phyloP scores from a whole-genome alignment of 64 coral and sea anemone genomes.

The Exaiptasia diaphana region DNA sequence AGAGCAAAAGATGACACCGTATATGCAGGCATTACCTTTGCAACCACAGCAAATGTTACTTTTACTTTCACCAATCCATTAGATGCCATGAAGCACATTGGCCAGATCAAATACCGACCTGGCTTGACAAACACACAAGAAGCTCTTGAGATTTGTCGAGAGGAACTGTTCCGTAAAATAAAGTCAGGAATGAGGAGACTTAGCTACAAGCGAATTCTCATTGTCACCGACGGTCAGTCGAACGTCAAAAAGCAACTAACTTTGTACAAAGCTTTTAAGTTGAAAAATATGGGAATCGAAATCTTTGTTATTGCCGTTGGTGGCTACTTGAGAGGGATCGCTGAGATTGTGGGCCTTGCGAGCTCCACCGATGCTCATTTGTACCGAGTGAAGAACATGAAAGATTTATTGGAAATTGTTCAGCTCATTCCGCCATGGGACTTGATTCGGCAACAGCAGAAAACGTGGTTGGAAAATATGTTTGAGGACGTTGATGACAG shows the following conservation, averaged over 20 bases:
- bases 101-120: conserved; percentile 5
- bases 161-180: conserved; percentile 23
- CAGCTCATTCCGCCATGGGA: conserved; percentile 57
- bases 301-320: conserved; percentile 71
- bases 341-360: conserved; percentile 59
- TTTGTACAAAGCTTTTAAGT: conserved; percentile 27
- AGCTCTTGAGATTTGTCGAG: conserved; percentile 30
- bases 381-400: conserved; percentile 40
- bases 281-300: conserved; percentile 53
- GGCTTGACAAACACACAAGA: conserved; percentile 62
- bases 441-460: neutral
- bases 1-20: conserved; percentile 22
- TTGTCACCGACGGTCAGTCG: conserved; percentile 66
- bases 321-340: conserved; percentile 50
- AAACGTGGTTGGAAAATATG: conserved; percentile 16
- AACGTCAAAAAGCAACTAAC: conserved; percentile 53
- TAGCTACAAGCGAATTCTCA: conserved; percentile 41
- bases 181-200: conserved; percentile 21
- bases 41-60: conserved; percentile 13
- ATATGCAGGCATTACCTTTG: conserved; percentile 51
- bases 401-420: conserved; percentile 20
- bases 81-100: neutral
- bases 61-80: conserved; percentile 24
- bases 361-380: conserved; percentile 76
- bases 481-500: conserved; percentile 9